Evolutionary conservation across 1,140 invertebrate species (phyloP).

Genomic region (Mactra quadrangularis): DNA sequence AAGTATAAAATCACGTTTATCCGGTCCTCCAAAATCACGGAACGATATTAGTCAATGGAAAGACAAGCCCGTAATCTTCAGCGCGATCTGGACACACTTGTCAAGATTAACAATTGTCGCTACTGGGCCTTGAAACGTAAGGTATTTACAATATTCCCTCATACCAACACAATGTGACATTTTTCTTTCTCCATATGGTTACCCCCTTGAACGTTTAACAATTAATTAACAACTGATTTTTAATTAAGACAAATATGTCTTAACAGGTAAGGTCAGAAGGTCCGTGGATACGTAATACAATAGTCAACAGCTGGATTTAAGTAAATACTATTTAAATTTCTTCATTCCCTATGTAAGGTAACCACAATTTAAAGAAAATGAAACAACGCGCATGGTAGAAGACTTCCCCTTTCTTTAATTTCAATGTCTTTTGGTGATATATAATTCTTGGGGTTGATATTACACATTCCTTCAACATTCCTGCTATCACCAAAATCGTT

Average conservation of each 20-base stretch:
- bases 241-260: slow-evolving; percentile 38
- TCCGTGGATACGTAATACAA: slow-evolving; percentile 3
- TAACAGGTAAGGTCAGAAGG: slow-evolving; percentile 19
- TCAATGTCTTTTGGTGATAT: too few species aligned
- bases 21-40: too few species aligned
- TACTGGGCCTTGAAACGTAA: slow-evolving; percentile 21
- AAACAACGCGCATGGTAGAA: too few species aligned
- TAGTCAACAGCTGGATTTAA: slow-evolving; percentile 18
- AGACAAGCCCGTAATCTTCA: slow-evolving; percentile 17
- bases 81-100: slow-evolving; percentile 27
- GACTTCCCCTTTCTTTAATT: too few species aligned
- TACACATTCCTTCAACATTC: too few species aligned
- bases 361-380: slow-evolving; percentile 3
- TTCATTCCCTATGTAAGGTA: slow-evolving; percentile 12
- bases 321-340: neutral
- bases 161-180: slow-evolving; percentile 30
- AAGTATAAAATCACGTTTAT: too few species aligned
- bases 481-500: too few species aligned
- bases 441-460: too few species aligned
- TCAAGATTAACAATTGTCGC: slow-evolving; percentile 18
- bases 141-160: slow-evolving; percentile 42
- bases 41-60: slow-evolving; percentile 7
- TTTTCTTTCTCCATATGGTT: slow-evolving; percentile 25
- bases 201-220: slow-evolving; percentile 47
- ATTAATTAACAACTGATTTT: slow-evolving; percentile 45